phyloP scores from a whole-genome alignment of 2,888 invertebrate genomes.

The Argyresthia albistria region DNA sequence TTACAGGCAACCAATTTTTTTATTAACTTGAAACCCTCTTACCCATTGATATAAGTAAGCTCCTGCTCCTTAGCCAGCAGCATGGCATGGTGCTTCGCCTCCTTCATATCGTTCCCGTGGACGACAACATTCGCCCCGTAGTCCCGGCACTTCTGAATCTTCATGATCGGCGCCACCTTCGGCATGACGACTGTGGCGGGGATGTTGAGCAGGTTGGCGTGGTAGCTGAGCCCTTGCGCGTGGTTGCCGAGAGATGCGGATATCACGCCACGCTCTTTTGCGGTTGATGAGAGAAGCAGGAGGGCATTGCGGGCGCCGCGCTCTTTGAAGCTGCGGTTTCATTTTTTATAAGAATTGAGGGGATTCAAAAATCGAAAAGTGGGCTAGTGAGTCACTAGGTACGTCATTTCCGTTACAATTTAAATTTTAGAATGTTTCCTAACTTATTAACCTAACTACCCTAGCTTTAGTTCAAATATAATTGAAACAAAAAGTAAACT shows the following conservation, averaged over 20 bases:
- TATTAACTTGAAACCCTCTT: too few species aligned
- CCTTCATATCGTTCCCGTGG: slow-evolving; percentile 86
- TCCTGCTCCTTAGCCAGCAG: slow-evolving; percentile 78
- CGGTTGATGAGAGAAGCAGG: slow-evolving; percentile 79
- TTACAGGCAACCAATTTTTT: too few species aligned
- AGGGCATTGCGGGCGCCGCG: slow-evolving; percentile 92
- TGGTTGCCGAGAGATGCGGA: slow-evolving; percentile 97
- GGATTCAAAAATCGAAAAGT: not conserved
- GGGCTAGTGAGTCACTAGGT: too few species aligned
- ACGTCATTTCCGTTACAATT: too few species aligned
- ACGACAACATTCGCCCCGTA: slow-evolving; percentile 90
- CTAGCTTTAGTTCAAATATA: too few species aligned
- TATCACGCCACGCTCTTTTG: slow-evolving; percentile 85
- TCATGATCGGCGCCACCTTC: slow-evolving; percentile 94
- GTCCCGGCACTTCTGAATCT: slow-evolving; percentile 89
- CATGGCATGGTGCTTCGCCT: slow-evolving; percentile 87
- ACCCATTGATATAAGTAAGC: slow-evolving; percentile 92
- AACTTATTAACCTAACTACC: too few species aligned
- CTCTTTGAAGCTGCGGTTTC: slow-evolving; percentile 86
- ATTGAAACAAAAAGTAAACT: too few species aligned
- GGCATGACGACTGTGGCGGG: slow-evolving; percentile 96
- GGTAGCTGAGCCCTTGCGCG: slow-evolving; percentile 86
- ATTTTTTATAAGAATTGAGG: slow-evolving; percentile 3
- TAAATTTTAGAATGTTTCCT: too few species aligned
- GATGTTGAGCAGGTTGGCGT: slow-evolving; percentile 79